Evolutionary conservation across 1,140 invertebrate species (phyloP), one percentile per base, ranked within the genome.

Genomic region (Drosophila murphyi): DNA sequence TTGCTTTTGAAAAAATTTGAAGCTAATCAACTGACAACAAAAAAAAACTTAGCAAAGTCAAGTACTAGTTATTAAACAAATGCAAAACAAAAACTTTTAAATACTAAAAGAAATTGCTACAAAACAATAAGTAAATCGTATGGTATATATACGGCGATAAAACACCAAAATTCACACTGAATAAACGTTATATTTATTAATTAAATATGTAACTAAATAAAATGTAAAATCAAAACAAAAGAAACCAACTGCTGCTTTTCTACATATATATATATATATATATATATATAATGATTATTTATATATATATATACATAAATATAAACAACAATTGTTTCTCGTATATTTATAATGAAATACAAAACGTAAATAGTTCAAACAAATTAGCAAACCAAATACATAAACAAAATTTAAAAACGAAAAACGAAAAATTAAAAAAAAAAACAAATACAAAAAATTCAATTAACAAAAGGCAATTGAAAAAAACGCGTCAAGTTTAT

Each of bases 181-280:
- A 88, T 88, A 88, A 83, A 83, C 51, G 80, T 88, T 88, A 88
- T 88, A 88, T 88, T 88, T 89, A 88, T 88, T 88, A 83, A 88
- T 80, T 74, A 82, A 88, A 82, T 88, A 87, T 76, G 72, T 76
- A 50, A 71, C 68, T 72, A 72, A 77, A 76, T 60, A 72, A 61
- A 55, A 75, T 51, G 60, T 63, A 70, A 80, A 69, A 65, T 54
- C 67, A 59, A 61, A 64, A 78, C 39, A 78, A 72, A 78, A 76
- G 65, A 76, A 74, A 76, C 72, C 39, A 43, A 43, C 39, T 43
- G 39, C 39, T 43, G 39, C 39, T 43, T 43, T 43, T 43, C 39
- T 73, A 62, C 68, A 78, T 50, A 72, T 48, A 54, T 12, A 52
- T n/a, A 62, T 37, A 28, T 52, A 70, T 37, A 89, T 74, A 83